phyloP scores from a whole-genome alignment of 2,113 vertebrate genomes.

The Sylvia atricapilla region DNA sequence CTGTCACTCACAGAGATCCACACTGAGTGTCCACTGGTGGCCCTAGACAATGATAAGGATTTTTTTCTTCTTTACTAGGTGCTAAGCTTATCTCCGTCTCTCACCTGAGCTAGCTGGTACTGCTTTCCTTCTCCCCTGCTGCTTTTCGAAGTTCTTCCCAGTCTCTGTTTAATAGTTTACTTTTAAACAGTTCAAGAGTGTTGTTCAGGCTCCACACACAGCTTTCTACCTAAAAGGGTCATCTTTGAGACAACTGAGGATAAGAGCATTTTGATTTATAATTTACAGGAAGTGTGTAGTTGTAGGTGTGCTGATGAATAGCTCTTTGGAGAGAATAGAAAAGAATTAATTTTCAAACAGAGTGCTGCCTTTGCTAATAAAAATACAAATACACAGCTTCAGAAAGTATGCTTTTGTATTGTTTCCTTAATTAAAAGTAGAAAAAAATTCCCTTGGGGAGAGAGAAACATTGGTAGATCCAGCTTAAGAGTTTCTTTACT shows the following conservation, averaged over 20 bases:
- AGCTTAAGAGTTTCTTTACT: background rate
- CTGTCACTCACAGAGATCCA: rapidly evolving
- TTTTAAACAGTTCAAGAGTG: conserved; percentile 10
- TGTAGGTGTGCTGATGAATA: conserved; percentile 10
- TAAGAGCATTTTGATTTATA: background rate
- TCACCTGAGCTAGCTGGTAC: background rate
- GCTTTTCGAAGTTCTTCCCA: background rate
- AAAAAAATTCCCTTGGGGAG: background rate
- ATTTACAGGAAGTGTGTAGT: background rate
- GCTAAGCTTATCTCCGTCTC: background rate
- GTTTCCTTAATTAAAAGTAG: background rate
- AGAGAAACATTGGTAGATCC: background rate
- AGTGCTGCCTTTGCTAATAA: background rate
- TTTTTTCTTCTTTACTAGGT: background rate
- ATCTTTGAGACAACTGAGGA: background rate
- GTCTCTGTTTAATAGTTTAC: background rate
- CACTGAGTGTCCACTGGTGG: background rate
- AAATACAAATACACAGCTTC: background rate
- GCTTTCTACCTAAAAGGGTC: background rate
- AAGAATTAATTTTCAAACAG: background rate
- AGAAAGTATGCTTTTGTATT: background rate
- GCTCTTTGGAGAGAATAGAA: background rate
- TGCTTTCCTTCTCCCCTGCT: background rate
- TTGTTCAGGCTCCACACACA: background rate
- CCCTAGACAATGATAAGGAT: background rate